These are phyloP conservation scores for Hemibagrus wyckioides DNA, from an alignment of 2,113 vertebrate species.

Conservation along the genomic window DNA sequence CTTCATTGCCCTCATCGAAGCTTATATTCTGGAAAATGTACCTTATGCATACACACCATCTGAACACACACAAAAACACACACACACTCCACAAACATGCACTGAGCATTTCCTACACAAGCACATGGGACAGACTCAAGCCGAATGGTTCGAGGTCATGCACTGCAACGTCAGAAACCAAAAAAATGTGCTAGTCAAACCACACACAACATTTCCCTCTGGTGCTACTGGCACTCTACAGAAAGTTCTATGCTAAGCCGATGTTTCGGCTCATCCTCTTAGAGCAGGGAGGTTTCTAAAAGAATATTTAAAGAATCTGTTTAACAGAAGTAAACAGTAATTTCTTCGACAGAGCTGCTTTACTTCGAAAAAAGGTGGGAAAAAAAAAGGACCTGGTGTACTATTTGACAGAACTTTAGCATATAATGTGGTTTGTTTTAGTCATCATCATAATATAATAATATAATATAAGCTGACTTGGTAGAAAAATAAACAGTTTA, in stretches of 20 bases:
- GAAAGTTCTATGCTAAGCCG: background rate
- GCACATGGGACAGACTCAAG: slow-evolving; percentile 50
- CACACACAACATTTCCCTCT: slow-evolving; percentile 48
- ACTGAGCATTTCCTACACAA: slow-evolving; percentile 53
- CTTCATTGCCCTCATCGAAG: background rate
- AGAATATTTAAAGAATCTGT: background rate
- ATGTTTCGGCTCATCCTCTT: background rate
- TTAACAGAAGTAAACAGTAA: background rate
- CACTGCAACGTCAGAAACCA: slow-evolving; percentile 57
- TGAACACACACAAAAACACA: slow-evolving; percentile 34
- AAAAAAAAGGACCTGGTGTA: background rate
- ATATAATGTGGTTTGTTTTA: background rate
- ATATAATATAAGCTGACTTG: background rate
- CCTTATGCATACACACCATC: slow-evolving; percentile 56
- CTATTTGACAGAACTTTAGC: background rate
- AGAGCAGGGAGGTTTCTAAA: background rate
- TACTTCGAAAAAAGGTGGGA: background rate
- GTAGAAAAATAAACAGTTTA: background rate
- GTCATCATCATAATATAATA: background rate
- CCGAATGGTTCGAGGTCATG: slow-evolving; percentile 66
- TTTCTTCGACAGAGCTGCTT: background rate
- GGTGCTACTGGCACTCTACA: background rate
- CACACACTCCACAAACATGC: slow-evolving; percentile 77
- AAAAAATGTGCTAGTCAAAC: slow-evolving; percentile 56
- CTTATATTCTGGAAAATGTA: background rate